These are phyloP conservation scores for Luperina testacea DNA, from an alignment of 2,888 invertebrate genomes.

Conservation along the genomic window DNA sequence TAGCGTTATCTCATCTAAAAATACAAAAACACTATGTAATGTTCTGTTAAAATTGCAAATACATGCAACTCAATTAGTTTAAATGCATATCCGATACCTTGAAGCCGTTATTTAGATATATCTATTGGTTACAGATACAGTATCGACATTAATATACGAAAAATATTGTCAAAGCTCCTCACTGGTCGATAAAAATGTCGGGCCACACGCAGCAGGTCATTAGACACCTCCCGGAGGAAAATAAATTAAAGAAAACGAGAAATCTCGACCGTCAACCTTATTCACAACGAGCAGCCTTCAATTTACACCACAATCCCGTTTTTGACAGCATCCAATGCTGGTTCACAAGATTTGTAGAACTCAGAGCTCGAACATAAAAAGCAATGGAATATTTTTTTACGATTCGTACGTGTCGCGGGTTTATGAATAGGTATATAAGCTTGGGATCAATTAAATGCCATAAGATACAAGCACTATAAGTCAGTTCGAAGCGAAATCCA, in stretches of 20 bases:
- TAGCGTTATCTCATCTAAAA: constrained; percentile 63
- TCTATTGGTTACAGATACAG: constrained; percentile 80
- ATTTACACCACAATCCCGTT: constrained; percentile 57
- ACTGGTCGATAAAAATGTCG: constrained; percentile 88
- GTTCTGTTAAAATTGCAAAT: constrained; percentile 68
- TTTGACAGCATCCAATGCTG: constrained; percentile 62
- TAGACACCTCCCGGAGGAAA: constrained; percentile 89
- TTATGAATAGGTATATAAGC: constrained; percentile 71
- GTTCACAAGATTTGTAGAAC: constrained; percentile 20
- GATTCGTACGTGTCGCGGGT: constrained; percentile 49
- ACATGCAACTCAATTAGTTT: constrained; percentile 75
- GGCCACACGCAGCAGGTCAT: constrained; percentile 89
- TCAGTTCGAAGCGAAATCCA: constrained; percentile 83
- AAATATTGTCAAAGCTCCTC: constrained; percentile 88
- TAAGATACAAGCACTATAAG: constrained; percentile 84
- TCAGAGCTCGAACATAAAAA: background rate
- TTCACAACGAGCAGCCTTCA: constrained; percentile 73
- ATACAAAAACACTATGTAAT: constrained; percentile 54
- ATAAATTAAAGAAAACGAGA: constrained; percentile 90
- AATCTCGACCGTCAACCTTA: constrained; percentile 84
- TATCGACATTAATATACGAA: constrained; percentile 85
- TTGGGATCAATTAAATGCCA: constrained; percentile 84
- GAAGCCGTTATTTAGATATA: constrained; percentile 69
- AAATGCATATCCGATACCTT: constrained; percentile 63
- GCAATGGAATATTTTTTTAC: constrained; percentile 67